Percentiles rank a stretch among this genome's conserved stretches.
These are phyloP conservation scores for Thaumetopoea pityocampa DNA, from an alignment of 1,140 invertebrate species.

Conservation along the genomic window DNA sequence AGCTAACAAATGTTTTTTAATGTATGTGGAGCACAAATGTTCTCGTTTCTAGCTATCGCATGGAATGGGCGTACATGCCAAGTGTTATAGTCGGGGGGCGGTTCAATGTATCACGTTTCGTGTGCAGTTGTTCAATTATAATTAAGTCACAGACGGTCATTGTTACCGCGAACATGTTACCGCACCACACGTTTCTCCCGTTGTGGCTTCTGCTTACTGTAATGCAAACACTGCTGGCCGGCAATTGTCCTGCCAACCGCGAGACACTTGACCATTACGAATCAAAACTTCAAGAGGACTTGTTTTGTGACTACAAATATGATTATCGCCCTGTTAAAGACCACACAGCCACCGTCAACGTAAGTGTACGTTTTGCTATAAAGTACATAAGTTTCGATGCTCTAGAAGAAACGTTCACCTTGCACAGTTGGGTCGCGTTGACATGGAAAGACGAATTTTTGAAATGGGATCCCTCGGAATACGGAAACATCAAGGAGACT, in stretches of 20 bases:
- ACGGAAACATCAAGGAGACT: slow-evolving; percentile 48
- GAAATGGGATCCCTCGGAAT: slow-evolving; percentile 50
- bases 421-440: slow-evolving; percentile 61
- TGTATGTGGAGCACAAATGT: neutral
- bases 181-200: neutral
- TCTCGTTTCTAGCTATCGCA: no score
- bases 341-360: slow-evolving; percentile 41
- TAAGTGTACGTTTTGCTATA: slow-evolving; percentile 54
- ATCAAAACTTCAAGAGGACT: slow-evolving; percentile 44
- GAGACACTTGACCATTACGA: slow-evolving; percentile 37
- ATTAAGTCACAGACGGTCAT: neutral
- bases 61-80: slow-evolving; percentile 4
- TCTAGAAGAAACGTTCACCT: slow-evolving; percentile 55
- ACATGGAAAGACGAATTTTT: slow-evolving; percentile 61
- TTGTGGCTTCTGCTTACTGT: neutral
- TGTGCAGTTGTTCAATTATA: neutral
- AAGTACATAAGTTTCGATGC: slow-evolving; percentile 61
- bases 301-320: slow-evolving; percentile 42
- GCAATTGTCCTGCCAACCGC: slow-evolving; percentile 27
- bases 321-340: slow-evolving; percentile 54
- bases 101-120: slow-evolving; percentile 12
- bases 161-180: slow-evolving; percentile 7
- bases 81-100: slow-evolving; percentile 22
- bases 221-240: neutral
- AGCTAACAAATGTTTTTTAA: slow-evolving; percentile 1